Conservation (phyloP, 1,140 invertebrate species). For the Catajapyx aquilonaris region DNA sequence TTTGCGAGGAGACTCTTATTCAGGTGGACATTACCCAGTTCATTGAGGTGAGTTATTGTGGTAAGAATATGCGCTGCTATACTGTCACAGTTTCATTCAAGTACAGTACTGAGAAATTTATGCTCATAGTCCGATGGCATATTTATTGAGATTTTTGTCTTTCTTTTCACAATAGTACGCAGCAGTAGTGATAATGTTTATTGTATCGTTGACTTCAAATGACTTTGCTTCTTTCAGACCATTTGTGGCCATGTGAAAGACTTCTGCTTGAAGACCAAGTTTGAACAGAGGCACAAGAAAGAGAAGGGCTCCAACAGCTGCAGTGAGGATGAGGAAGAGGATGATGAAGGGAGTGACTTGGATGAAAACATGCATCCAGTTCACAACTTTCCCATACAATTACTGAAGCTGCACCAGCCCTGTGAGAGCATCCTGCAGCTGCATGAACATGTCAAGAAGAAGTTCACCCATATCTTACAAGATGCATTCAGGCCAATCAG, state of each 20-base stretch:
- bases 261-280: neutral
- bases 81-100: neutral
- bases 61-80: too few species aligned
- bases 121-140: too few species aligned
- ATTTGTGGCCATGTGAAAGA: neutral
- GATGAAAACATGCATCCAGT: too few species aligned
- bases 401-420: neutral
- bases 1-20: slow-evolving; percentile 43
- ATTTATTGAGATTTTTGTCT: too few species aligned
- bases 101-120: too few species aligned
- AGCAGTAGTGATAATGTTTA: too few species aligned
- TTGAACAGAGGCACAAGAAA: neutral
- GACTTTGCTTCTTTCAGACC: too few species aligned
- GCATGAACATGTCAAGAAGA: neutral
- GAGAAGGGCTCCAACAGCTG: neutral
- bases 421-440: neutral
- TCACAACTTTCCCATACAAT: neutral
- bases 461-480: neutral
- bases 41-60: slow-evolving; percentile 21
- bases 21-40: slow-evolving; percentile 54
- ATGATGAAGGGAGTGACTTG: too few species aligned
- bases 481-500: neutral
- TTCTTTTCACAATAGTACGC: too few species aligned
- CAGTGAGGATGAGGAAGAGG: neutral
- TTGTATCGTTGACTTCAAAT: too few species aligned